phyloP scores from a whole-genome alignment of 2,888 invertebrate species.

The Watsonalla binaria region DNA sequence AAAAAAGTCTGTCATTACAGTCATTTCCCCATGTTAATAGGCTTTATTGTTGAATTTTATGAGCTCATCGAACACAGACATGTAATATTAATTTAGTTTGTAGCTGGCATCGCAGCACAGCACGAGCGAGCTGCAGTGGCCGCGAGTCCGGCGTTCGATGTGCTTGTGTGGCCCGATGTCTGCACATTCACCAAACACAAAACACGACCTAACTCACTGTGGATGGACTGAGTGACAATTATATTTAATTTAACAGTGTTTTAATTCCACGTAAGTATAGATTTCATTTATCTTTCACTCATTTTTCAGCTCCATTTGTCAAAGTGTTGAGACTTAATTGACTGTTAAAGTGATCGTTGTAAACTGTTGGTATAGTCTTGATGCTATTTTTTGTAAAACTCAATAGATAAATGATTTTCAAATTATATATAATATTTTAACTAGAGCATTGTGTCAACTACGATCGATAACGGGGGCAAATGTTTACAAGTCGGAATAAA shows the following conservation, averaged over 20 bases:
- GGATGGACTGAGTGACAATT: slow-evolving; percentile 2
- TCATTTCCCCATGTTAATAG: neutral
- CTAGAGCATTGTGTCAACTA: slow-evolving; percentile 9
- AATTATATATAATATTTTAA: neutral
- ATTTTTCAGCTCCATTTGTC: neutral
- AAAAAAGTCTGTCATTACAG: neutral
- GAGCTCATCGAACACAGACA: slow-evolving; percentile 30
- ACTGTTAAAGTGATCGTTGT: too few relatives aligned
- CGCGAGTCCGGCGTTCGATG: slow-evolving; percentile 18
- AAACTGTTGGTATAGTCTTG: too few relatives aligned
- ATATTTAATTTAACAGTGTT: neutral
- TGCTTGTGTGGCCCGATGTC: slow-evolving; percentile 15
- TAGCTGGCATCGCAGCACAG: slow-evolving; percentile 16
- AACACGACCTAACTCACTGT: neutral
- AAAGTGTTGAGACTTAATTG: too few relatives aligned
- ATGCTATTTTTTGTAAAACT: neutral
- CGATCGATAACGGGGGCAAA: slow-evolving; percentile 19
- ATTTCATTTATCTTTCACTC: neutral
- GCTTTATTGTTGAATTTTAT: slow-evolving; percentile 27
- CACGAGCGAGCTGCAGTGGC: slow-evolving; percentile 22
- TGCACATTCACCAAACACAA: neutral
- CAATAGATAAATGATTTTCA: neutral
- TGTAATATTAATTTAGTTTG: slow-evolving; percentile 35
- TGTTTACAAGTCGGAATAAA: slow-evolving; percentile 20
- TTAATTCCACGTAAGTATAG: neutral